phyloP scores from a whole-genome alignment of 2,113 vertebrate species.

The Eudyptes chrysolophus region DNA sequence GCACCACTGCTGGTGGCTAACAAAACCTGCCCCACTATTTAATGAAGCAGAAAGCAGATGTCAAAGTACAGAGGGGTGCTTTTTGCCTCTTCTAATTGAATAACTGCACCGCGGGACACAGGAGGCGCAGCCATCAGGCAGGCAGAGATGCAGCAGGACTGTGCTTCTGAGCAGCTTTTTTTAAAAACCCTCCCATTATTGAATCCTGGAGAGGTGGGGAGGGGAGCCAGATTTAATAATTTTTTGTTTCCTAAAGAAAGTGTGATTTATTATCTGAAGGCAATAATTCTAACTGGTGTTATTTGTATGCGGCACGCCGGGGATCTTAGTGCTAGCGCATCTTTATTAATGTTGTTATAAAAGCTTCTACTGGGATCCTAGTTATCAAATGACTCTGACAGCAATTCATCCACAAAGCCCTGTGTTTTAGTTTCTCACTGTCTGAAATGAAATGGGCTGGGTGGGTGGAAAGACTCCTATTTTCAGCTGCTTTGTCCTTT shows the following conservation, averaged over 20 bases:
- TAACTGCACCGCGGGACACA: background rate
- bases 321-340: background rate
- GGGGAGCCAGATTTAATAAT: background rate
- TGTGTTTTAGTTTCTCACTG: conserved; percentile 52
- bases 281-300: conserved; percentile 24
- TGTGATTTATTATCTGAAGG: conserved; percentile 2
- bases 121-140: background rate
- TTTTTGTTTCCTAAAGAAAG: background rate
- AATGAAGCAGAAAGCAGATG: background rate
- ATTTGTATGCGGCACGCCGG: background rate
- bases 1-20: background rate
- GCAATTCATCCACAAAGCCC: conserved; percentile 41
- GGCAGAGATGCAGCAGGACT: background rate
- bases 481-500: conserved; percentile 70
- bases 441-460: conserved; percentile 54
- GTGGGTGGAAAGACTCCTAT: conserved; percentile 36
- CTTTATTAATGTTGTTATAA: conserved; percentile 54
- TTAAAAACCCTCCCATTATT: background rate
- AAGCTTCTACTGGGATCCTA: conserved; percentile 46
- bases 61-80: background rate
- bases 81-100: background rate
- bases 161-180: background rate
- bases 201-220: background rate
- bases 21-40: background rate
- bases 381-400: conserved; percentile 47